A percentile compares a stretch with the other conserved stretches of the same genome.
Conservation (phyloP, 2,797 vertebrate genomes). For the Clamator glandarius region DNA sequence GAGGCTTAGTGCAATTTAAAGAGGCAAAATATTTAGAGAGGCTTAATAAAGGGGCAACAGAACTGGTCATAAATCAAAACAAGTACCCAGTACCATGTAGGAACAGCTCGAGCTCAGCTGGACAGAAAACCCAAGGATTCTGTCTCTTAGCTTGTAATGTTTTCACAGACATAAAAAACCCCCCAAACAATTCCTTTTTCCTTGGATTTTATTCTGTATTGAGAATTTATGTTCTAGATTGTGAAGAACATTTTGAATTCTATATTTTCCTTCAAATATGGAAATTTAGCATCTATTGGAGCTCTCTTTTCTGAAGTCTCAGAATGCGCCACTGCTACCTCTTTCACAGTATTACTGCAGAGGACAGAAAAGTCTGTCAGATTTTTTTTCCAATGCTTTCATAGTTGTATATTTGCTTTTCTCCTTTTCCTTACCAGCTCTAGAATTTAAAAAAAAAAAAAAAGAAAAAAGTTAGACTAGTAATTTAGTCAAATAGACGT, state of each 20-base stretch:
- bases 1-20: background rate
- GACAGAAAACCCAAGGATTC: background rate
- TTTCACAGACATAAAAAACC: background rate
- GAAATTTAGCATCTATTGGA: background rate
- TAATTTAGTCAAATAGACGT: background rate
- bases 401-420: background rate
- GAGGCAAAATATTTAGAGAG: background rate
- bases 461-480: background rate
- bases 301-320: background rate
- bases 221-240: background rate
- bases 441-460: background rate
- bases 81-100: background rate
- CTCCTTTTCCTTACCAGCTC: background rate
- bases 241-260: background rate
- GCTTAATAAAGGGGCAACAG: background rate
- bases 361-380: background rate
- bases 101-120: background rate
- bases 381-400: background rate
- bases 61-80: background rate
- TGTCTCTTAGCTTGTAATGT: background rate
- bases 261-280: background rate
- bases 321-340: background rate
- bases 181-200: background rate
- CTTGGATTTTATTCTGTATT: background rate
- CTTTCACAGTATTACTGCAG: background rate